phyloP scores from a whole-genome alignment of 1,140 invertebrate species.

The Triops cancriformis region DNA sequence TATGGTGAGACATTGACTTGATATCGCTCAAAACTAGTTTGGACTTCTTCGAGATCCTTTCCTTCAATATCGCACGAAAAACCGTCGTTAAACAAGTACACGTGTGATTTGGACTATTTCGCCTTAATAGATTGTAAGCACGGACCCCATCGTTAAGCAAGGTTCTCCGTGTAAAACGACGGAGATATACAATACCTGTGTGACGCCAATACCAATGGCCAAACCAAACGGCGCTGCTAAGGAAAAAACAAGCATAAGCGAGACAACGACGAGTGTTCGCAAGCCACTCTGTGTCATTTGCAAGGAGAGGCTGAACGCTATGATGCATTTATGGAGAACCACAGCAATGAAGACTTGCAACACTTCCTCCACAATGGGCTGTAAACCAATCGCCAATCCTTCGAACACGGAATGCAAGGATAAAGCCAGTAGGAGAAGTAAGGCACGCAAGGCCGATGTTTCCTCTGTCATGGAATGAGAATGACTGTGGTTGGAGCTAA shows the following conservation, averaged over 20 bases:
- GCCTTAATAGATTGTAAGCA: too few species aligned
- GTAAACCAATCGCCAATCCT: slow-evolving; percentile 48
- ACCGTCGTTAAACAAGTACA: too few species aligned
- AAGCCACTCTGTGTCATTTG: slow-evolving; percentile 56
- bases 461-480: slow-evolving; percentile 18
- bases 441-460: slow-evolving; percentile 42
- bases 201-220: slow-evolving; percentile 48
- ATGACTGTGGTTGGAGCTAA: neutral
- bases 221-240: slow-evolving; percentile 62
- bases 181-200: slow-evolving; percentile 36
- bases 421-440: slow-evolving; percentile 44
- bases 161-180: neutral
- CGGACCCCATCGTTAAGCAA: neutral
- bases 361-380: slow-evolving; percentile 32
- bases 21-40: too few species aligned
- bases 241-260: slow-evolving; percentile 53
- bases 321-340: slow-evolving; percentile 51
- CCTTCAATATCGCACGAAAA: too few species aligned
- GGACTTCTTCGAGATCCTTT: too few species aligned
- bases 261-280: slow-evolving; percentile 46
- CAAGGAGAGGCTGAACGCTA: slow-evolving; percentile 53
- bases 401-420: slow-evolving; percentile 51
- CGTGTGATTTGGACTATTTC: too few species aligned
- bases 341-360: slow-evolving; percentile 48
- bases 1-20: too few species aligned